These are phyloP conservation scores for Falco punctatus DNA, from an alignment of 2,113 vertebrate genomes.

Conservation along the genomic window DNA sequence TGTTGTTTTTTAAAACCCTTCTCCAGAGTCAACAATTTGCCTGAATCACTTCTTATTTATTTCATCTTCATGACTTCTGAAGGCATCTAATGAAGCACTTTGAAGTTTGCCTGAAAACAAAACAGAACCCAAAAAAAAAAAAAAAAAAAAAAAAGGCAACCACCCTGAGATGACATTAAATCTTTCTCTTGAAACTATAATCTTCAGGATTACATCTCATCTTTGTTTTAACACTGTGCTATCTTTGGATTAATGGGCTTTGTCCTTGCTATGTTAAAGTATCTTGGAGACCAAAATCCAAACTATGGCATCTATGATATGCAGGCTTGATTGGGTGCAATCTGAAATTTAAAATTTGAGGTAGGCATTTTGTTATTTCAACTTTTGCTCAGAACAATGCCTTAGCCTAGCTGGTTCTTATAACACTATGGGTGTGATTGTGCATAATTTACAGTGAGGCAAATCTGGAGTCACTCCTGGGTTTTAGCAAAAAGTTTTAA, in stretches of 20 bases:
- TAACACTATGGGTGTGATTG: background rate
- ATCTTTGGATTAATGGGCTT: background rate
- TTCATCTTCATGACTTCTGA: conserved; percentile 60
- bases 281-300: background rate
- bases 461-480: background rate
- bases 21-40: conserved; percentile 63
- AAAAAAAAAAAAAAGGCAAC: background rate
- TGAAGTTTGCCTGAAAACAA: conserved; percentile 55
- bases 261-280: background rate
- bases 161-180: conserved; percentile 20
- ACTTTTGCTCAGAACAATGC: background rate
- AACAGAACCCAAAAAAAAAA: background rate
- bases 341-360: background rate
- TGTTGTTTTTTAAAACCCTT: conserved; percentile 44
- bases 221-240: background rate
- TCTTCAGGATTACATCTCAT: conserved; percentile 32
- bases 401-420: background rate
- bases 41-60: conserved; percentile 45
- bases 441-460: background rate
- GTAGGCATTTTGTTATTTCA: background rate
- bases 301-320: background rate
- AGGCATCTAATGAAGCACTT: conserved; percentile 53
- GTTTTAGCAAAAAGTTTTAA: background rate
- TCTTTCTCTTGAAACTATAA: conserved; percentile 32
- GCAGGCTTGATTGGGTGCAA: background rate